Percentiles rank a stretch among this genome's conserved stretches.
Evolutionary conservation across 1,140 invertebrate species (phyloP).

Genomic region (Pogonognathellus flavescens): DNA sequence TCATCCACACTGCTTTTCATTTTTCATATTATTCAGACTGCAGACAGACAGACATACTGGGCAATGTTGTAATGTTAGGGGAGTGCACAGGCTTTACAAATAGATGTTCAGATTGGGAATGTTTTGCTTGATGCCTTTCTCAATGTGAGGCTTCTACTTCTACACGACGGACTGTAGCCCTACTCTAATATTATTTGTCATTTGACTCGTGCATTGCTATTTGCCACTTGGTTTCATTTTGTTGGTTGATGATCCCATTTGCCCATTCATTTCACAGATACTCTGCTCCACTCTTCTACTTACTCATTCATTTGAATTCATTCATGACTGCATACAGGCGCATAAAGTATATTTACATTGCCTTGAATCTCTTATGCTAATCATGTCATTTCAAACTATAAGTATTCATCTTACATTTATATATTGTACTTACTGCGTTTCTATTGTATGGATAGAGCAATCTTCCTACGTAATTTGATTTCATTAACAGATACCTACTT

Average conservation of each 20-base stretch:
- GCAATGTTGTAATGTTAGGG: no score
- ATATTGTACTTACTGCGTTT: not conserved
- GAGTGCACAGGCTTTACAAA: conserved; percentile 12
- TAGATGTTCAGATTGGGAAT: conserved; percentile 14
- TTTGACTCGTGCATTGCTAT: not conserved
- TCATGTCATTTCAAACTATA: conserved; percentile 8
- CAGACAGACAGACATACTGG: no score
- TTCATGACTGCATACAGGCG: conserved; percentile 24
- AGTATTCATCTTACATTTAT: not conserved
- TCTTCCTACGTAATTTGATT: not conserved
- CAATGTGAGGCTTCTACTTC: conserved; percentile 22
- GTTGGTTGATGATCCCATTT: conserved; percentile 40
- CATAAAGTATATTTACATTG: conserved; percentile 7
- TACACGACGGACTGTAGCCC: no score
- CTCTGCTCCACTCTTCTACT: conserved; percentile 13
- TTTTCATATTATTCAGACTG: not conserved
- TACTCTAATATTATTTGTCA: conserved; percentile 4
- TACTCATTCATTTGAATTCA: conserved; percentile 43
- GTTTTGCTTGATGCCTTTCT: conserved; percentile 12
- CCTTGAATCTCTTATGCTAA: conserved; percentile 42
- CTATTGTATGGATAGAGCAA: not conserved
- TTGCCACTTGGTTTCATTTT: not conserved
- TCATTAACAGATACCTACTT: no score
- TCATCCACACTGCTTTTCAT: not conserved
- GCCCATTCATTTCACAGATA: conserved; percentile 25